A percentile compares a stretch with the other conserved stretches of the same genome.
phyloP scores from a whole-genome alignment of 1,140 invertebrate genomes.

The Hesperophylax magnus region DNA sequence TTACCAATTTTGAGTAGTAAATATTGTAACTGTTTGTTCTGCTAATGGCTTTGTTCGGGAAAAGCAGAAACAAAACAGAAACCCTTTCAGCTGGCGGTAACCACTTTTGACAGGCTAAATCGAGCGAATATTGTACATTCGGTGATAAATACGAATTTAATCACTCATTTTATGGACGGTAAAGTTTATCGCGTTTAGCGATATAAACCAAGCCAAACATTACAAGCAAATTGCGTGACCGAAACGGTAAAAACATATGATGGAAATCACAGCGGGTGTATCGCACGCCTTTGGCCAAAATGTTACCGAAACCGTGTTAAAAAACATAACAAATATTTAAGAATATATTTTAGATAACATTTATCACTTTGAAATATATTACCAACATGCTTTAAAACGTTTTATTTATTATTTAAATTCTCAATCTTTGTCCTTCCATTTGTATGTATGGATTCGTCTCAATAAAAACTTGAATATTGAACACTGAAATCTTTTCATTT shows the following conservation, averaged over 20 bases:
- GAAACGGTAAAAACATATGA: conserved; percentile 19
- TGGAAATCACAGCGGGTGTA: neutral
- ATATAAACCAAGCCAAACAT: conserved; percentile 26
- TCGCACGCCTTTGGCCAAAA: neutral
- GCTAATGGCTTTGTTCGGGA: too few relatives aligned
- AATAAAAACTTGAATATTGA: too few relatives aligned
- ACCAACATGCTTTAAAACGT: too few relatives aligned
- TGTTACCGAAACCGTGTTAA: neutral
- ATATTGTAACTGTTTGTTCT: too few relatives aligned
- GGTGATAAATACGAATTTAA: conserved; percentile 18
- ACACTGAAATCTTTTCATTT: too few relatives aligned
- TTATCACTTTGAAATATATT: too few relatives aligned
- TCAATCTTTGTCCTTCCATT: too few relatives aligned
- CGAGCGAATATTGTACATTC: conserved; percentile 11
- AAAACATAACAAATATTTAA: too few relatives aligned
- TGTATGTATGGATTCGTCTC: too few relatives aligned
- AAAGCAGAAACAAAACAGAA: neutral
- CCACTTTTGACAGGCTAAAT: conserved; percentile 3
- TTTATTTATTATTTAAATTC: too few relatives aligned
- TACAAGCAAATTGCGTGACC: conserved; percentile 39
- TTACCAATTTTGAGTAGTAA: too few relatives aligned
- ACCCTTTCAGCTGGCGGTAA: neutral
- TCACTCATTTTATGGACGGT: conserved; percentile 24
- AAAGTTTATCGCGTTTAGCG: conserved; percentile 10
- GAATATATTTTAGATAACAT: too few relatives aligned